Conservation (phyloP, 2,888 invertebrate genomes). For the Brenthis ino region DNA sequence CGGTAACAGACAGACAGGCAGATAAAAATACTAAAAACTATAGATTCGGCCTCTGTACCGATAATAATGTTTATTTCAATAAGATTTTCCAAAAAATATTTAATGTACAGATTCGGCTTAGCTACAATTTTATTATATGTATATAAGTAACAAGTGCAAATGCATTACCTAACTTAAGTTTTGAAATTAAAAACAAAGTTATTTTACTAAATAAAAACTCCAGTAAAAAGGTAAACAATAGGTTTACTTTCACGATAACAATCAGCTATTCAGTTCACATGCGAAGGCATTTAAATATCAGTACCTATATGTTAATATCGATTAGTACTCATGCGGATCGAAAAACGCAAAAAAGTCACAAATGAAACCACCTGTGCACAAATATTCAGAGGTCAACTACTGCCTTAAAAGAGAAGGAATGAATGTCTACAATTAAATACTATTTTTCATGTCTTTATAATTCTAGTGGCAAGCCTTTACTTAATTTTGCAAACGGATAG, state of each 20-base stretch:
- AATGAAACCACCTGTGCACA: constrained; percentile 19
- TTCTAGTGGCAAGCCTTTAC: neutral
- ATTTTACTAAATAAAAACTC: neutral
- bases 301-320: constrained; percentile 8
- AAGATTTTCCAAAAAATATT: no score
- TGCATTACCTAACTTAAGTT: neutral
- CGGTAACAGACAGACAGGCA: no score
- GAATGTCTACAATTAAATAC: neutral
- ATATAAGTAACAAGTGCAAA: neutral
- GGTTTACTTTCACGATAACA: constrained; percentile 20
- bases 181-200: neutral
- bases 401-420: constrained; percentile 29
- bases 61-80: no score
- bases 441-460: neutral
- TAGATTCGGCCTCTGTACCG: no score
- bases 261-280: constrained; percentile 32
- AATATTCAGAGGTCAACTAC: constrained; percentile 32
- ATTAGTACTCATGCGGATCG: constrained; percentile 25
- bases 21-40: no score
- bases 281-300: constrained; percentile 11
- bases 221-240: constrained; percentile 8
- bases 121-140: no score
- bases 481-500: neutral
- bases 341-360: constrained; percentile 7
- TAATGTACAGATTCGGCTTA: no score